These are phyloP conservation scores for Agriopis aurantiaria DNA, from an alignment of 2,888 invertebrate species.

Conservation along the genomic window DNA sequence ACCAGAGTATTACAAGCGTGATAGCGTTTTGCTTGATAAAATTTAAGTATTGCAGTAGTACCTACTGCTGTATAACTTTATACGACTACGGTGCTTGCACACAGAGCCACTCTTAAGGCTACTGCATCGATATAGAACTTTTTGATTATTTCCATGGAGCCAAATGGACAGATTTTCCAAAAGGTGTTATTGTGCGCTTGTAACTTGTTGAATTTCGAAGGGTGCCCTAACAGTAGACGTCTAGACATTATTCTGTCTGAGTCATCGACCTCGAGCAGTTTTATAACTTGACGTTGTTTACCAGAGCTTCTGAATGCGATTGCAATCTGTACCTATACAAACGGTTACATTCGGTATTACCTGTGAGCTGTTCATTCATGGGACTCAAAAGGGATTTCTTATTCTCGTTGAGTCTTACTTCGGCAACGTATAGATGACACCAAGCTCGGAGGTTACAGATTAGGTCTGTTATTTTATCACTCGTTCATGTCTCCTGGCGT, in stretches of 20 bases:
- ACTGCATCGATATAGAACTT: background rate
- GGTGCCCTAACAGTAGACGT: slow-evolving; percentile 5
- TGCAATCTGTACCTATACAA: background rate
- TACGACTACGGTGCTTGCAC: too few species aligned
- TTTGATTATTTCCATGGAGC: background rate
- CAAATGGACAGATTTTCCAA: background rate
- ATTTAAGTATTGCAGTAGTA: background rate
- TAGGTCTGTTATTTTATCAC: too few species aligned
- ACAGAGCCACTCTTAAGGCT: too few species aligned
- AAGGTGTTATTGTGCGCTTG: background rate
- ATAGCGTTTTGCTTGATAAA: background rate
- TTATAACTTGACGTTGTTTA: background rate
- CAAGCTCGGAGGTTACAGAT: too few species aligned
- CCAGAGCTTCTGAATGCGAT: background rate
- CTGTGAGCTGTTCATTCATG: too few species aligned
- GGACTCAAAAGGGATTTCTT: too few species aligned
- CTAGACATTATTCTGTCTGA: slow-evolving; percentile 9
- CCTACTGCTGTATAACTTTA: background rate
- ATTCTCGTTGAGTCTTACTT: too few species aligned
- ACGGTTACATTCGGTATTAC: too few species aligned
- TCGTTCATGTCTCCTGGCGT: too few species aligned
- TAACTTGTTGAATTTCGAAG: background rate
- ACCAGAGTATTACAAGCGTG: background rate
- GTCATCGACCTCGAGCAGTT: slow-evolving; percentile 8
- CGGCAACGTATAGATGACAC: too few species aligned